Evolutionary conservation across 1,140 invertebrate species (phyloP), one percentile per base, ranked within the genome.

Genomic region (Drosophila biarmipes): DNA sequence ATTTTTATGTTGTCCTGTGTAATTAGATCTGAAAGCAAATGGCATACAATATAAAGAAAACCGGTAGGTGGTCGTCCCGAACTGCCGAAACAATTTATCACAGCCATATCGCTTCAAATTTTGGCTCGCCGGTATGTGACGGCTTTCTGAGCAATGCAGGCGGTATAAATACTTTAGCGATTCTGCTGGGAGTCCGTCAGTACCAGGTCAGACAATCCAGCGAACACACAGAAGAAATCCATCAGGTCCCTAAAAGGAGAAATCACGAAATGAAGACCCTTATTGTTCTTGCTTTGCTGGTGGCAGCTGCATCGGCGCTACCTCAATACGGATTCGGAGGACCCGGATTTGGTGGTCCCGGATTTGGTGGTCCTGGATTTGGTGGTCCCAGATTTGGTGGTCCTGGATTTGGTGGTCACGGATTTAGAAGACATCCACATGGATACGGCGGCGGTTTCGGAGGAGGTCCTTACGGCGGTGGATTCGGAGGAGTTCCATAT

Each of bases 11-110:
- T 64, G 29, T 5, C 43, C 12, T 17, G 69, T 48, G 69, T 86
- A 86, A 82, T 86, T 72, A 57, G 61, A 87, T 82, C 42, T 75
- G 52, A 67, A 61, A 73, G 73, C 61, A 71, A 38, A 58, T 55
- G 52, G 27, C 27, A 12, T n/a, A 35, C 40, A 48, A 68, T 64
- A 57, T 29, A 73, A 76, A 52, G 45, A 71, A 80, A 86, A 89
- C 82, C 82, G 84, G 82, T 82, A 74, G 67, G 42, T 45, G 62
- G 40, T 46, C 43, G 42, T 19, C 15, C 29, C 45, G n/a, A 38
- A 17, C 8, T 15, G 21, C 38, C 51, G 51, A 74, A 68, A 61
- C 37, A 64, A 84, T 75, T 73, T 63, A 53, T 64, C 73, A 68
- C 62, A 57, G 34, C 14, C 51, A 58, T 51, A 29, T 43, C 38